Conservation (phyloP, 1,140 invertebrate genomes). For the Lepidurus couesii region DNA sequence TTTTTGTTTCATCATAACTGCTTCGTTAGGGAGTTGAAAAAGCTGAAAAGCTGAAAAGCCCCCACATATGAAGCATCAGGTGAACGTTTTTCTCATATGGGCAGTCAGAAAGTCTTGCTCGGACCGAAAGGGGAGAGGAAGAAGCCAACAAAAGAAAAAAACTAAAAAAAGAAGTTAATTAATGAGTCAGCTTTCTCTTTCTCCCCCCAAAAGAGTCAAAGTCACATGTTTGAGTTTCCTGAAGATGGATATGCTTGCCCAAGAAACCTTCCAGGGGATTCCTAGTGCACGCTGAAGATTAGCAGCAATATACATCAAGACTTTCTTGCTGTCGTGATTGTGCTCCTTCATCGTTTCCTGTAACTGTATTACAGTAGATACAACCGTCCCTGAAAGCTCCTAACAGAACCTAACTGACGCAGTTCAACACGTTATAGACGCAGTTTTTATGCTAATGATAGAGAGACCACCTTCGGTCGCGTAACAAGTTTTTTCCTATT, state of each 20-base stretch:
- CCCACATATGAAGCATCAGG: conserved; percentile 14
- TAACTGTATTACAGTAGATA: not conserved
- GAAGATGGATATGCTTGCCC: not conserved
- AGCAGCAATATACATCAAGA: not conserved
- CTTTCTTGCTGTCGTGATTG: not conserved
- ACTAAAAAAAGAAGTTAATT: not conserved
- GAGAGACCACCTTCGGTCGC: not conserved
- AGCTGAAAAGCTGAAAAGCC: not conserved
- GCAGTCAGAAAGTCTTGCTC: not conserved
- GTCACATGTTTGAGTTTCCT: not conserved
- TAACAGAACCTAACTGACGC: not conserved
- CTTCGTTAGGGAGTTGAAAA: not conserved
- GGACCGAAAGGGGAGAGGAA: conserved; percentile 21
- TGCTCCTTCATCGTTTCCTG: not conserved
- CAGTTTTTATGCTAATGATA: conserved; percentile 4
- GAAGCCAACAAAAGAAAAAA: not conserved
- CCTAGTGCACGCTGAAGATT: not conserved
- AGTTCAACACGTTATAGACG: not conserved
- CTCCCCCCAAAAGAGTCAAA: conserved; percentile 23
- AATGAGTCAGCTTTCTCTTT: conserved; percentile 22
- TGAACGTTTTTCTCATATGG: not conserved
- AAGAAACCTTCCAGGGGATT: conserved; percentile 3
- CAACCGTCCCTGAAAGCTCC: not conserved
- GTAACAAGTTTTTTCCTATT: not conserved
- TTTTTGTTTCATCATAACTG: not conserved